Conservation (phyloP, 2,113 vertebrate genomes). For the Myxocyprinus asiaticus region DNA sequence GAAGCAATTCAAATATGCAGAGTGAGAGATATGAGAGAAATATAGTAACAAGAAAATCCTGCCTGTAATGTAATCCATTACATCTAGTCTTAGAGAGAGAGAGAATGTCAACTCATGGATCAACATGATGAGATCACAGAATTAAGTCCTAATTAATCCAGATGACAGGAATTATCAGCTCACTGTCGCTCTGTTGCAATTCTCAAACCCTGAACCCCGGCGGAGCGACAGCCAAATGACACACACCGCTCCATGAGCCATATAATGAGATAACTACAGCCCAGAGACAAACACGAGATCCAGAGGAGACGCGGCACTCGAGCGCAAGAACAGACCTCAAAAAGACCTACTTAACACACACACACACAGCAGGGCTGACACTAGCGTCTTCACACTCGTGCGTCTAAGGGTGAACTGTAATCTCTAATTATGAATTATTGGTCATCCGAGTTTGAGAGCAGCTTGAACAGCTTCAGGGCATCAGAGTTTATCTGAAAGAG, state of each 20-base stretch:
- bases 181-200: neutral
- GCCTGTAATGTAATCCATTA: no score
- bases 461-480: neutral
- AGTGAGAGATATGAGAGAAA: no score
- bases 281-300: neutral
- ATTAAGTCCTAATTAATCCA: conserved; percentile 57
- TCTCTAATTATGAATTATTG: conserved; percentile 23
- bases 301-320: conserved; percentile 14
- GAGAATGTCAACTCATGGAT: conserved; percentile 12
- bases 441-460: neutral
- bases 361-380: conserved; percentile 32
- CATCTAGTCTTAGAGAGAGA: neutral
- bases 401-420: conserved; percentile 10
- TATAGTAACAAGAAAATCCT: no score
- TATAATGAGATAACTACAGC: conserved; percentile 22
- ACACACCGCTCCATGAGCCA: neutral
- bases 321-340: conserved; percentile 22
- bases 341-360: conserved; percentile 4
- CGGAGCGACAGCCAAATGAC: no score
- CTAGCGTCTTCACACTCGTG: conserved; percentile 12
- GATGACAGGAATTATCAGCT: conserved; percentile 50
- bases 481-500: neutral
- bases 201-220: no score
- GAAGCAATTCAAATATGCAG: no score
- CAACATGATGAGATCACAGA: conserved; percentile 48